Conservation (phyloP, 2,797 vertebrate genomes). For the Thunnus albacares region DNA sequence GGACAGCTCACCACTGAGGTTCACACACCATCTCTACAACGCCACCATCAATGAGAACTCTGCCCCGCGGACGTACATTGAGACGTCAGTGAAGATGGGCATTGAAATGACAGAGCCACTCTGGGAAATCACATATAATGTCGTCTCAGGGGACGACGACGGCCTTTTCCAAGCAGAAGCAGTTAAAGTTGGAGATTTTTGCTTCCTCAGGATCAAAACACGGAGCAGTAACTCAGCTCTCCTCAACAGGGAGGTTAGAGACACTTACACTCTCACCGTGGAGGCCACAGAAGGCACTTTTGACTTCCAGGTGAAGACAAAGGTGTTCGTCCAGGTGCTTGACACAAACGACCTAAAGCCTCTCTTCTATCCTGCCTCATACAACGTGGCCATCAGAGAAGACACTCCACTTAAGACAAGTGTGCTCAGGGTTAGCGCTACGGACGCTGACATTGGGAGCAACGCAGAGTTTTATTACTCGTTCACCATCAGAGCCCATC, state of each 20-base stretch:
- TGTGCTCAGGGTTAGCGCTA: constrained; percentile 92
- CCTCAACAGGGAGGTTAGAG: constrained; percentile 95
- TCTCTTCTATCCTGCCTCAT: constrained; percentile 96
- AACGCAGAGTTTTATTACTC: constrained; percentile 95
- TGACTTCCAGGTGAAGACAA: constrained; percentile 88
- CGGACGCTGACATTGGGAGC: constrained; percentile 94
- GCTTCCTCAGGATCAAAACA: constrained; percentile 94
- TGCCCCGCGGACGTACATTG: constrained; percentile 92
- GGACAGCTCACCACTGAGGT: constrained; percentile 85
- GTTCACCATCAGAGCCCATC: constrained; percentile 88
- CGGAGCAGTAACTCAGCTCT: constrained; percentile 90
- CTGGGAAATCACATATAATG: constrained; percentile 90
- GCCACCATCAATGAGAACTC: constrained; percentile 95
- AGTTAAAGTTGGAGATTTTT: constrained; percentile 92
- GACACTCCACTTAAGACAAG: constrained; percentile 89
- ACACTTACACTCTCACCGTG: constrained; percentile 91
- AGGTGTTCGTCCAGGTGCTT: constrained; percentile 91
- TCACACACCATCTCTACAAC: constrained; percentile 94
- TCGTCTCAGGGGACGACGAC: constrained; percentile 90
- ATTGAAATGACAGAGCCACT: constrained; percentile 85
- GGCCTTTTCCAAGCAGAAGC: constrained; percentile 92
- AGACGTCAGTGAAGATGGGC: constrained; percentile 93
- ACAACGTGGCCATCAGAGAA: constrained; percentile 90
- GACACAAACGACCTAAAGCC: constrained; percentile 97
- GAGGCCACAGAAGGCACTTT: constrained; percentile 90